phyloP scores from a whole-genome alignment of 2,888 invertebrate genomes.

The Quadroppia sp. region DNA sequence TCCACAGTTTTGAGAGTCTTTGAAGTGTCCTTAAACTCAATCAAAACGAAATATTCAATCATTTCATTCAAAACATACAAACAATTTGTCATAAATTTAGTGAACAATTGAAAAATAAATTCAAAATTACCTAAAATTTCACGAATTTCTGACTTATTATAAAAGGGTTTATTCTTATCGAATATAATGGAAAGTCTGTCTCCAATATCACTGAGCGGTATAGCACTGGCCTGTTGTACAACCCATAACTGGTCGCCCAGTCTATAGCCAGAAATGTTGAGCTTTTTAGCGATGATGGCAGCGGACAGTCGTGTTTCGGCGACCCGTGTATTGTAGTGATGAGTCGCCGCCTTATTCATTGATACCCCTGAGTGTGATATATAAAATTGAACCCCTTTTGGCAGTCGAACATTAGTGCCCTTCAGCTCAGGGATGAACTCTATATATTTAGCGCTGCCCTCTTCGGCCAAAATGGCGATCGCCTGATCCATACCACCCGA shows the following conservation, averaged over 20 bases:
- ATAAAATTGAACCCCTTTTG: constrained; percentile 78
- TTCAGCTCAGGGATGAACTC: constrained; percentile 80
- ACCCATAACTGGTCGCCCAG: constrained; percentile 41
- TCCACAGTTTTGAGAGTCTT: too few relatives aligned
- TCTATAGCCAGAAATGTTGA: constrained; percentile 39
- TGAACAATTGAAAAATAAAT: constrained; percentile 19
- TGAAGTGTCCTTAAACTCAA: too few relatives aligned
- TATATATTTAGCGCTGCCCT: constrained; percentile 81
- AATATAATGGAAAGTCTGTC: constrained; percentile 20
- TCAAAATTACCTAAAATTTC: constrained; percentile 29
- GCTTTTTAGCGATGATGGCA: constrained; percentile 58
- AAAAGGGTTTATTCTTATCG: constrained; percentile 25
- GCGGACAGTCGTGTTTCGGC: constrained; percentile 90
- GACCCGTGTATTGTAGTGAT: constrained; percentile 84
- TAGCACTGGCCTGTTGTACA: constrained; percentile 41
- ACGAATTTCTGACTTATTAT: constrained; percentile 33
- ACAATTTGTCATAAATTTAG: background rate
- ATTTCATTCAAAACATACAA: too few relatives aligned
- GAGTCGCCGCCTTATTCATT: constrained; percentile 88
- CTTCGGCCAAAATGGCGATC: constrained; percentile 80
- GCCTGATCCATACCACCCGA: constrained; percentile 99
- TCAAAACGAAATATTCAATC: too few relatives aligned
- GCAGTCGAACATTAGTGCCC: constrained; percentile 71
- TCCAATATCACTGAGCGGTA: constrained; percentile 37
- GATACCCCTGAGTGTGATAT: constrained; percentile 78